Base-by-base conservation (phyloP, 2,113 vertebrate species). In the Urocolius indicus region DNA sequence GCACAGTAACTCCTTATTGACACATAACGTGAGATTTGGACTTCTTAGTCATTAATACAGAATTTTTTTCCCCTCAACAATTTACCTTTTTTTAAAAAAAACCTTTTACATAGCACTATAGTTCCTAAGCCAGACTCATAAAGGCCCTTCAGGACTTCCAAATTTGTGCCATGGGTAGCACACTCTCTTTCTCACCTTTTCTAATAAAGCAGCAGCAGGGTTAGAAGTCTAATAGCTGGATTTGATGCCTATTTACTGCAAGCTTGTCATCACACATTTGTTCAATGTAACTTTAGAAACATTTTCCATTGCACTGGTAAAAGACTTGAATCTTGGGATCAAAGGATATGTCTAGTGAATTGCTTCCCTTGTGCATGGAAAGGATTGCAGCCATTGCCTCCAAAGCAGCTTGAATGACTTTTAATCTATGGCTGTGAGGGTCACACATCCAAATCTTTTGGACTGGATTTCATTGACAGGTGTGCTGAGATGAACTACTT, bases 401-500 rank as follows among this genome's bases (percentile, higher is more conserved):
- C 27, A 61, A 82, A 88, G 88, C 54, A 14, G 5, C 16, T 76
- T 38, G 58, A 91, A 84, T 88, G 45, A 63, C 34, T 88, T 84
- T 69, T 82, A 75, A 61, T 59, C 22, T 55, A 52, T 20, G 29
- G 51, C 73, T 74, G 9, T 9, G 4, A 88, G 62, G 72, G 55
- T 76, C 48, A 84, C 27, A 52, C 19, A 84, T 34, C 61, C 32
- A 54, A 2, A 91, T 81, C 93, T 24, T 11, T 36, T 95, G 78
- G 80, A 66, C 89, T 72, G 30, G 66, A 85, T 88, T 96, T 96
- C 71, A 87, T 1, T 66, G 75, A 84, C 87, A 95, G 58, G 75
- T 95, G 76, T 89, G 80, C 57, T 76, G 27, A 41, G 45, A 72
- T 84, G 57, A 89, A 58, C 58, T 76, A 80, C 52, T 72, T 91